Evolutionary conservation across 2,113 vertebrate genomes (phyloP).

Genomic region (Epinephelus moara): DNA sequence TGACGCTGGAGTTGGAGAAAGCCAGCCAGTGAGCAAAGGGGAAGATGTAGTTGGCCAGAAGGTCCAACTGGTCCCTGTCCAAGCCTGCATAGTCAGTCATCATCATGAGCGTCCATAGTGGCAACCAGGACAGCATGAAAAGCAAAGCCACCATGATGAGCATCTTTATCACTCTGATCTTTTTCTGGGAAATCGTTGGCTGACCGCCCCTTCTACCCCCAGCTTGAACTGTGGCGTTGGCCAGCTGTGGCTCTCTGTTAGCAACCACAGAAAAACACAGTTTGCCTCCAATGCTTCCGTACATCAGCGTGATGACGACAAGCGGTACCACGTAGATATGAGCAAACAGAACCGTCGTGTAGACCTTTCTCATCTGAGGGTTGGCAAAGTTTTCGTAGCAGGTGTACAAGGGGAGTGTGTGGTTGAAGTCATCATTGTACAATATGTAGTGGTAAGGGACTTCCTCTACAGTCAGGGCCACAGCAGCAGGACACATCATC

Average conservation of each 20-base stretch:
- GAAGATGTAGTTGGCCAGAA: slow-evolving; percentile 85
- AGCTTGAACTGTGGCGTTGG: slow-evolving; percentile 25
- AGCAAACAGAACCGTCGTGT: slow-evolving; percentile 85
- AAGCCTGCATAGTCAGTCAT: slow-evolving; percentile 84
- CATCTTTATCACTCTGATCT: slow-evolving; percentile 88
- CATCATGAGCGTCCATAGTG: slow-evolving; percentile 88
- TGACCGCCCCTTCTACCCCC: slow-evolving; percentile 58
- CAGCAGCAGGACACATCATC: slow-evolving; percentile 86
- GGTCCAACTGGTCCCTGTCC: slow-evolving; percentile 77
- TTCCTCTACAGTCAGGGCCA: slow-evolving; percentile 81
- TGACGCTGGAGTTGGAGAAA: slow-evolving; percentile 87
- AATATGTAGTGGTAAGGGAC: slow-evolving; percentile 84
- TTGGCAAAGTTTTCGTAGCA: slow-evolving; percentile 87
- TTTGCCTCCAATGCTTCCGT: slow-evolving; percentile 84
- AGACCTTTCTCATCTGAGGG: slow-evolving; percentile 84
- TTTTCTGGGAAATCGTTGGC: slow-evolving; percentile 79
- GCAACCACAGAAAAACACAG: slow-evolving; percentile 79
- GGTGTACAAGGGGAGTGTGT: slow-evolving; percentile 79
- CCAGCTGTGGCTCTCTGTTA: slow-evolving; percentile 62
- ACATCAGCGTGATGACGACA: slow-evolving; percentile 84
- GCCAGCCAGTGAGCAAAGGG: slow-evolving; percentile 89
- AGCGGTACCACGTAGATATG: slow-evolving; percentile 87
- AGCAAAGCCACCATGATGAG: slow-evolving; percentile 85
- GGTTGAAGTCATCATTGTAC: slow-evolving; percentile 77
- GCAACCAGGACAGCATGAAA: slow-evolving; percentile 88